Evolutionary conservation across 2,888 invertebrate genomes (phyloP).

Genomic region (Rugalucina vietnamica): DNA sequence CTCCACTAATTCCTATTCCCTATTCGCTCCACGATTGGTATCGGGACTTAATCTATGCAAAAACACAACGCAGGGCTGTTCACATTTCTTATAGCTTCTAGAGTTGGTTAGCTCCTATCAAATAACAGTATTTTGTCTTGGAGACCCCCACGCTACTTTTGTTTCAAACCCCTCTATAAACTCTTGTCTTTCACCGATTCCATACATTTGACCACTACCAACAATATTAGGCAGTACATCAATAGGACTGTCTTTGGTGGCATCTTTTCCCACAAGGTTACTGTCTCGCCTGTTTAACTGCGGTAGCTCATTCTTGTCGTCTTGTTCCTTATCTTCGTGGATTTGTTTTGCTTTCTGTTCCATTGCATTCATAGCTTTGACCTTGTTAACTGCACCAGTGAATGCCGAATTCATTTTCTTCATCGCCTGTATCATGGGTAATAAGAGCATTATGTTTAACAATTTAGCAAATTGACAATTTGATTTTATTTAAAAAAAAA

Average conservation of each 20-base stretch:
- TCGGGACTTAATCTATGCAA: too few species aligned
- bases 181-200: neutral
- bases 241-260: neutral
- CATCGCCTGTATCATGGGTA: conserved; percentile 23
- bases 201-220: neutral
- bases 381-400: conserved; percentile 46
- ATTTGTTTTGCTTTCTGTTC: neutral
- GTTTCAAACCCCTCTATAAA: neutral
- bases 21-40: too few species aligned
- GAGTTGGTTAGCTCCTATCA: too few species aligned
- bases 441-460: too few species aligned
- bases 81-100: too few species aligned
- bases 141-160: neutral
- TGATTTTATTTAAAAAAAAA: too few species aligned
- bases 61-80: too few species aligned
- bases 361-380: conserved; percentile 24
- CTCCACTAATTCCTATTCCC: too few species aligned
- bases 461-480: too few species aligned
- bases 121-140: too few species aligned
- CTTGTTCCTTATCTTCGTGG: neutral
- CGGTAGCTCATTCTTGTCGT: too few species aligned
- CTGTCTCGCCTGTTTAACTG: too few species aligned
- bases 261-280: neutral
- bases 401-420: conserved; percentile 37
- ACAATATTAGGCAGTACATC: neutral